Base-by-base conservation (phyloP, 1,140 invertebrate species). In the Pinna nobilis region DNA sequence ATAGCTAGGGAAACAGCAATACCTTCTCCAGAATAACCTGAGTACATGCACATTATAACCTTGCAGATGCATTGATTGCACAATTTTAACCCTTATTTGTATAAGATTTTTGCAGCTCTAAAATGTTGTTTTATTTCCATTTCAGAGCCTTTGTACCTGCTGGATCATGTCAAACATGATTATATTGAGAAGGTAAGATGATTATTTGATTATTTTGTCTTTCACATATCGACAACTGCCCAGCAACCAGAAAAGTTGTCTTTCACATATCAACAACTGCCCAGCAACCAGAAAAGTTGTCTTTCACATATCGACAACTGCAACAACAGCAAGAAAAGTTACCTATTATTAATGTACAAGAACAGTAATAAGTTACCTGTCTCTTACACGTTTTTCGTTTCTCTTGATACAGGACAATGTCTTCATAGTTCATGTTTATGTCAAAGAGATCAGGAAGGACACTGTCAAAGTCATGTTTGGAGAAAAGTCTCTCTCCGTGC, bases 121-220 rank as follows among this genome's bases (percentile, higher is more conserved):
- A n/a, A n/a, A n/a, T n/a, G n/a, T n/a, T n/a, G n/a, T n/a, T 0
- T 53, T 63, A 37, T 53, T 71, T 47, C 23, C 51, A 18, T 81
- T 83, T 64, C 77, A 87, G 85, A 84, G 47, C 78, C 82, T 37
- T 79, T 82, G 3, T 81, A 81, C 64, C 59, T 81, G 23, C 65
- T 87, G 6, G 61, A 81, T 13, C 80, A 79, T 55, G 64, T 84
- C 9, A 87, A 87, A 70, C 81, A 86, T 76, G 83, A 84, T 71
- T 87, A 81, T 60, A 79, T 83, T 78, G 85, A 87, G 77, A 84
- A 81, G 78, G 84, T 87, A 68, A 70, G 51, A 50, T 28, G 37
- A 15, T 55, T 35, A 63, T 28, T 53, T 28, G 51, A 70, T n/a
- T 66, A 28, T 37, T 53, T 44, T 61, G 13, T 74, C 1, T 68